Evolutionary conservation across 2,888 invertebrate genomes (phyloP), one percentile per base, ranked within the genome.

Genomic region (Oasisia sp.): DNA sequence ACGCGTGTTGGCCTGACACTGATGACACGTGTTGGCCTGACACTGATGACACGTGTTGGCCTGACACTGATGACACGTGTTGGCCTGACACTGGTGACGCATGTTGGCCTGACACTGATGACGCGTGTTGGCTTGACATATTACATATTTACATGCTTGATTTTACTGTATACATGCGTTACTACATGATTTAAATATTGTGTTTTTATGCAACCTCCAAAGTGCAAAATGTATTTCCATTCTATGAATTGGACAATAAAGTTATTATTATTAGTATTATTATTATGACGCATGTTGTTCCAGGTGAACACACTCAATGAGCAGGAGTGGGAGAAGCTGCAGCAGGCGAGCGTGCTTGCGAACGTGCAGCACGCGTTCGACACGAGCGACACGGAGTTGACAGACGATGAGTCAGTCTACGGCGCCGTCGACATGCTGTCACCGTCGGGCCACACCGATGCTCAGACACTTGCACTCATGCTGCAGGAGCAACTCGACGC

Each of bases 401-500:
- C 74, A n/a, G 95, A 98, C 95, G 97, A 97, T 94, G 98, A 98
- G 95, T 98, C 97, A 94, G 97, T 98, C 93, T 98, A 98, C 95
- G 96, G 95, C 58, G 98, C 98, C 94, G 98, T 98, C 94, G 98
- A 98, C 0, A 94, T 95, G 93, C 94, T 95, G 93, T 96, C 96
- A 56, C 95, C 97, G 97, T 94, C 95, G 9, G 95, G 95, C n/a
- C 96, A 96, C 96, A 98, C 98, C 4, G 99, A 99, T 97, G 99
- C 99, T 91, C 99, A 99, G 95, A 99, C 99, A 0, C 97, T 99
- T 94, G 99, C 99, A 91, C 98, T 99, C 96, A 99, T 99, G 99
- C 97, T 99, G 95, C 99, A 99, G 96, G 99, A 99, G 95, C 99
- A 99, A 97, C 97, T 99, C 94, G 99, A 99, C 97, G 99, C 99